phyloP scores from a whole-genome alignment of 2,888 invertebrate species.

The Torymus tubicola region DNA sequence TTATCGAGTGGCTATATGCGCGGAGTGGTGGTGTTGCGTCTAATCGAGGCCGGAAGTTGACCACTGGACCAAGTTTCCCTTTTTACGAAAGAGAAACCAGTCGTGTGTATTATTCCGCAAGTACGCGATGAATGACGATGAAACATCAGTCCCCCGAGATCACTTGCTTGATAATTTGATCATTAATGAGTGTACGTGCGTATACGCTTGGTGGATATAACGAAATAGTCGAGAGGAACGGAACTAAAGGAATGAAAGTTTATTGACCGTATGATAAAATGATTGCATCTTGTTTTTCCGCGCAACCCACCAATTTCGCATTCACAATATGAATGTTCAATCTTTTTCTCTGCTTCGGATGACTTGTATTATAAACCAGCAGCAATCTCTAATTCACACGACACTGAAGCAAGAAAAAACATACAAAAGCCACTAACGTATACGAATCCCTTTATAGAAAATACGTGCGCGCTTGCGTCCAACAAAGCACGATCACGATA shows the following conservation, averaged over 20 bases:
- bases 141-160: conserved; percentile 27
- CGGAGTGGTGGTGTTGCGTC: conserved; percentile 14
- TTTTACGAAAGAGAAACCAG: conserved; percentile 62
- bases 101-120: no score
- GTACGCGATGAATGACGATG: conserved; percentile 1
- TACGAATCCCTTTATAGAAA: neutral
- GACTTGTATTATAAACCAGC: no score
- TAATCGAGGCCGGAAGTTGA: conserved; percentile 48
- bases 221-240: conserved; percentile 18
- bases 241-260: neutral
- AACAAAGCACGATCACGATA: conserved; percentile 27
- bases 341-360: no score
- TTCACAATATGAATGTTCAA: no score
- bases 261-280: conserved; percentile 11
- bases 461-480: no score
- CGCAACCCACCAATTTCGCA: no score
- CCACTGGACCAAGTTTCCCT: conserved; percentile 66
- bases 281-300: neutral
- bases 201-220: neutral
- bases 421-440: neutral
- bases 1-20: neutral
- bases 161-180: conserved; percentile 28
- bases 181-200: neutral
- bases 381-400: neutral
- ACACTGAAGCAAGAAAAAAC: neutral